phyloP scores from a whole-genome alignment of 1,140 invertebrate genomes.

The Cyclina sinensis region DNA sequence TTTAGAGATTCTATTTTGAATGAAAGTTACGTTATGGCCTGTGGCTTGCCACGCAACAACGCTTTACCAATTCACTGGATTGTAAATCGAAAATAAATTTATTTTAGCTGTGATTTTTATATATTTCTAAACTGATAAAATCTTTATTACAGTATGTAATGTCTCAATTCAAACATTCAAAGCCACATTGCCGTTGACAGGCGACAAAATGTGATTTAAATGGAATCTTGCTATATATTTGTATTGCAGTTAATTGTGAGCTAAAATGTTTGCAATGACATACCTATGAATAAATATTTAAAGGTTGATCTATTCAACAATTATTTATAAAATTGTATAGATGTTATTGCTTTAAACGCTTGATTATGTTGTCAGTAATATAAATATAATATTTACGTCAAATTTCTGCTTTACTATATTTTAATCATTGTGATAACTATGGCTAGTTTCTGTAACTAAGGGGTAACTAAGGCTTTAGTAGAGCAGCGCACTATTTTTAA shows the following conservation, averaged over 20 bases:
- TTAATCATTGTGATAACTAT: too few relatives aligned
- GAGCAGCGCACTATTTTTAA: too few relatives aligned
- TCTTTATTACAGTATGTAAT: conserved; percentile 6
- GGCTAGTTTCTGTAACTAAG: too few relatives aligned
- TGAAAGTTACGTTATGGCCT: background rate
- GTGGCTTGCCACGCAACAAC: background rate
- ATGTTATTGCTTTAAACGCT: too few relatives aligned
- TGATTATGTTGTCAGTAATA: too few relatives aligned
- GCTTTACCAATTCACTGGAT: background rate
- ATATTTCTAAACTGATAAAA: conserved; percentile 13
- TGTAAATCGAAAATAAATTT: conserved; percentile 10
- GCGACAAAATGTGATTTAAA: background rate
- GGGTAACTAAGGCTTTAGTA: too few relatives aligned
- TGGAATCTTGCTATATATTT: background rate
- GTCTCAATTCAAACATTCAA: background rate
- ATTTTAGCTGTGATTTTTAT: conserved; percentile 5
- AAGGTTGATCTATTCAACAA: too few relatives aligned
- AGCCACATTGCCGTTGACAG: background rate
- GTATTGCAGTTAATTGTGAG: background rate
- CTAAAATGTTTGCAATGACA: background rate
- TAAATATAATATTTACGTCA: too few relatives aligned
- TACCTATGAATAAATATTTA: too few relatives aligned
- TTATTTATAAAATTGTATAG: too few relatives aligned
- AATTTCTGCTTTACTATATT: too few relatives aligned
- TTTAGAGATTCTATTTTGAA: background rate